Evolutionary conservation across 2,888 invertebrate species (phyloP), one percentile per base, ranked within the genome.

Genomic region (Drosophila differens): DNA sequence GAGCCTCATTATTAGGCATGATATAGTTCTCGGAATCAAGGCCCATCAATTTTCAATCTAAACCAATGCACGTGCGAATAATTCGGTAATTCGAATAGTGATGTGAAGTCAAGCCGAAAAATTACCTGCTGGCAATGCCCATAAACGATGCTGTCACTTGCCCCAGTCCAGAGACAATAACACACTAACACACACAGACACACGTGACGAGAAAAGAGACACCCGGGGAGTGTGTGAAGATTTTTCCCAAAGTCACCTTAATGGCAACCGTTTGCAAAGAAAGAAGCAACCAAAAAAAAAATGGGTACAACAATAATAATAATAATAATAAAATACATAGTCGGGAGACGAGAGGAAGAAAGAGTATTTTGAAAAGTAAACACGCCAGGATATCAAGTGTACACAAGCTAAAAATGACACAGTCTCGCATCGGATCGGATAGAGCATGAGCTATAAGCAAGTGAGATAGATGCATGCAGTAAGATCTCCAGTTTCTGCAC

Each of bases 381-480:
- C 89, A 90, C 89, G 79, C 85, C 89, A 88, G 88, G 88, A 88
- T 90, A 88, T 88, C 90, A 90, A 90, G 89, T 88, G 90, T 88
- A 85, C 89, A 86, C 78, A 83, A 70, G 85, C 62, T 44, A 58
- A 67, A 70, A 57, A 62, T 62, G 44, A 74, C 76, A 76, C 74
- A 76, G 69, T 66, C 61, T 60, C 37, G 69, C 28, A 49, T 70
- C 41, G 25, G 2, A 25, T 55, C 52, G 73, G 73, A 70, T 65
- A 76, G 71, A 65, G 85, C 68, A 71, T 83, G 73, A 83, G 83
- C 80, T 82, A 85, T 74, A 81, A 49, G 57, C 49, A 66, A 79
- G 63, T 33, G 39, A 47, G 76, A 70, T 53, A 66, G 65, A 30
- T 69, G 70, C 61, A 73, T 76, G 85, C 89, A 71, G 55, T 81